These are phyloP conservation scores for Eira barbara DNA, from an alignment of 2,113 vertebrate genomes.

Conservation along the genomic window DNA sequence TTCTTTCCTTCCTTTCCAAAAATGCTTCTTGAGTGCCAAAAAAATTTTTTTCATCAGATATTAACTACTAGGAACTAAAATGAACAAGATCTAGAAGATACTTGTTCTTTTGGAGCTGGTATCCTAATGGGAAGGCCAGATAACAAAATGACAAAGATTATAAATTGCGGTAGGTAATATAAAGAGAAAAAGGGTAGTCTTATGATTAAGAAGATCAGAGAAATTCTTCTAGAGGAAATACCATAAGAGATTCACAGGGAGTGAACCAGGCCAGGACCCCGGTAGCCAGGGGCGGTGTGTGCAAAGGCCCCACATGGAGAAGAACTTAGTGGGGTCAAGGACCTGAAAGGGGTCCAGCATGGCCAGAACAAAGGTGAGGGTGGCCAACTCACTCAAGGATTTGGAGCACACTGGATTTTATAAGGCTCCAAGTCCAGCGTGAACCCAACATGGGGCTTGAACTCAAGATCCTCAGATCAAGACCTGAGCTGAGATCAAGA, in stretches of 20 bases:
- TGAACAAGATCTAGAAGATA: background rate
- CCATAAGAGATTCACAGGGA: background rate
- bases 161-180: background rate
- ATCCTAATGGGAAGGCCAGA: background rate
- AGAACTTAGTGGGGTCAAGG: background rate
- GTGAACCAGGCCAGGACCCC: too few relatives aligned
- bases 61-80: background rate
- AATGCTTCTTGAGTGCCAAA: background rate
- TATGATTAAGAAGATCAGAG: background rate
- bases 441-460: background rate
- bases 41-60: background rate
- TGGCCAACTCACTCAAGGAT: background rate
- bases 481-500: background rate
- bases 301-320: rapidly evolving
- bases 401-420: background rate
- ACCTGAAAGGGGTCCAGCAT: background rate
- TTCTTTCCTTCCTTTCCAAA: background rate
- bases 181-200: background rate
- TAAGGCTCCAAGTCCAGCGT: background rate
- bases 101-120: background rate
- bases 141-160: background rate
- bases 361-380: background rate
- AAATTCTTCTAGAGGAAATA: background rate
- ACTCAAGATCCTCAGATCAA: background rate
- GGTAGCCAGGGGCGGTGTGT: background rate